Conservation (phyloP, 1,140 invertebrate genomes). For the Argopecten irradians region DNA sequence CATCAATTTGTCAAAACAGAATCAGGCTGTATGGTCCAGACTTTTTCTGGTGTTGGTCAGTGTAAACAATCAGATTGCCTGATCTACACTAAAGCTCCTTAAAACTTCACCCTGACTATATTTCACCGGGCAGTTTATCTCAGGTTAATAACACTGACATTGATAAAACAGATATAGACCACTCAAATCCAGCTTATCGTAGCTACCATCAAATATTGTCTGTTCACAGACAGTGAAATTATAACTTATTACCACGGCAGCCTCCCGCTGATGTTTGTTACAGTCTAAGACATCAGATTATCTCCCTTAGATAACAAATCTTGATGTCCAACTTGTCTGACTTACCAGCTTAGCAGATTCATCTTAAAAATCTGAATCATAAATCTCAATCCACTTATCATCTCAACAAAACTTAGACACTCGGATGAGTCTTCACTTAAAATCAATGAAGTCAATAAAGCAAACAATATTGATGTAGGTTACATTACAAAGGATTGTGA, state of each 20-base stretch:
- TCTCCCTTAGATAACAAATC: not conserved
- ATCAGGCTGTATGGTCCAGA: not conserved
- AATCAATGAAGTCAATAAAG: no score
- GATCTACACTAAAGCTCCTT: not conserved
- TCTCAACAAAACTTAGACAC: no score
- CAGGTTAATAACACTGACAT: not conserved
- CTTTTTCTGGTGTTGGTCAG: not conserved
- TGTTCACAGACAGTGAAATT: not conserved
- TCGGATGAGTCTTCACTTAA: no score
- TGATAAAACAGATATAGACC: not conserved
- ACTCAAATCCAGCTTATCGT: not conserved
- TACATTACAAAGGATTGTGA: no score
- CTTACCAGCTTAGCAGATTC: not conserved
- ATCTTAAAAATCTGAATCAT: no score
- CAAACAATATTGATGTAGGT: no score
- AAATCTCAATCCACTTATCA: no score
- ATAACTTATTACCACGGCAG: not conserved
- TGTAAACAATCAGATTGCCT: not conserved
- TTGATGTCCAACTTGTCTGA: not conserved
- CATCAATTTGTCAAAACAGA: not conserved
- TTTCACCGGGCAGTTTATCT: not conserved
- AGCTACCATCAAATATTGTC: not conserved
- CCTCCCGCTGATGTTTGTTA: not conserved
- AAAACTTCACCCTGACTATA: not conserved
- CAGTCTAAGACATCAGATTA: not conserved